Conservation (phyloP, 2,888 invertebrate species). For the Gastracanthus pulcherrimus region DNA sequence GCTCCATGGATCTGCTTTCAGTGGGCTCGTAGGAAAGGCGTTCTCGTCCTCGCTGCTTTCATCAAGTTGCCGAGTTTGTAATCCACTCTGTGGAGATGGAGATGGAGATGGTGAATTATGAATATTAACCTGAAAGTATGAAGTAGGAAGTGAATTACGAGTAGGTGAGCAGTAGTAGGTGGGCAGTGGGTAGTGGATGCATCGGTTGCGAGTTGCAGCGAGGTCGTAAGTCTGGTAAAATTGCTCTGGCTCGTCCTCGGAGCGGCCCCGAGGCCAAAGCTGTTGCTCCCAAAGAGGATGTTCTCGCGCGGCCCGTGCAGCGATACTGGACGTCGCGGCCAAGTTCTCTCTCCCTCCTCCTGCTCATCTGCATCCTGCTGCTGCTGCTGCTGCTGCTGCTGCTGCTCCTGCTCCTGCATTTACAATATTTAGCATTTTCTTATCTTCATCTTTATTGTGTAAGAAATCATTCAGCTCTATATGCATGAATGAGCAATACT, state of each 20-base stretch:
- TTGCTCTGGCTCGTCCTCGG: too few relatives aligned
- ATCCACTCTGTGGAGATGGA: too few relatives aligned
- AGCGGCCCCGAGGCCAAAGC: constrained; percentile 19
- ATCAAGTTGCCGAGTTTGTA: constrained; percentile 71
- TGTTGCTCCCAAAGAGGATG: constrained; percentile 24
- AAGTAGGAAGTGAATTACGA: too few relatives aligned
- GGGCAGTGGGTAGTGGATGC: too few relatives aligned
- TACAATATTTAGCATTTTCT: too few relatives aligned
- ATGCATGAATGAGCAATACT: too few relatives aligned
- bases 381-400: constrained; percentile 17
- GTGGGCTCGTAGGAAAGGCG: constrained; percentile 74
- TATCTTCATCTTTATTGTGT: background rate
- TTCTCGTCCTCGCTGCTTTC: constrained; percentile 72
- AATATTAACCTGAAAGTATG: too few relatives aligned
- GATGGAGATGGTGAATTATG: too few relatives aligned
- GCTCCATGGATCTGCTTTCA: constrained; percentile 77
- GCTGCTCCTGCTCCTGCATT: background rate
- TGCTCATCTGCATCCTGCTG: background rate
- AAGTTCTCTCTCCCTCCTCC: background rate
- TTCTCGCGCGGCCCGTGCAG: constrained; percentile 49
- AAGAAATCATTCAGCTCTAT: too few relatives aligned
- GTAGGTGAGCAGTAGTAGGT: too few relatives aligned
- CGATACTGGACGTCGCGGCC: constrained; percentile 42
- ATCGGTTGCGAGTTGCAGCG: background rate
- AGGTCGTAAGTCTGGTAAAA: too few relatives aligned